Conservation (phyloP, 2,888 invertebrate species). For the Hirtodrosophila cameraria region DNA sequence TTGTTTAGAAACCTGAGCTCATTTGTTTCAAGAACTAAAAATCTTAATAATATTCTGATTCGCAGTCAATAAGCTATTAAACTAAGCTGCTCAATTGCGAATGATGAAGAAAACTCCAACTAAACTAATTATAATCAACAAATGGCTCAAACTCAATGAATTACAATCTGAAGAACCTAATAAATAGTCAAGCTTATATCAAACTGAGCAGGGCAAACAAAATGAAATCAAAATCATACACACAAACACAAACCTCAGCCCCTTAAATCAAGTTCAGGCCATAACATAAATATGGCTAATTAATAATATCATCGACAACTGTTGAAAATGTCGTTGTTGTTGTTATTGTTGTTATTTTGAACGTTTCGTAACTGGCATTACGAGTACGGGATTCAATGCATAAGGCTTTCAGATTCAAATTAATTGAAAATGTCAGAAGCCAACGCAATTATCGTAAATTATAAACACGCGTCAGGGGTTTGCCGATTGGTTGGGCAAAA, state of each 20-base stretch:
- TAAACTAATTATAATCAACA: background rate
- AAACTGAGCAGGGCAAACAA: conserved; percentile 5
- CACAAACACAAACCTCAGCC: conserved; percentile 6
- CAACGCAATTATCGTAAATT: conserved; percentile 75
- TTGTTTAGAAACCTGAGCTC: no score
- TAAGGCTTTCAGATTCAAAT: conserved; percentile 34
- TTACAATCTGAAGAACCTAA: background rate
- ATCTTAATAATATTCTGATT: no score
- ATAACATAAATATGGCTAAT: conserved; percentile 53
- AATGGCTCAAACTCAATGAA: conserved; percentile 19
- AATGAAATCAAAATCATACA: conserved; percentile 35
- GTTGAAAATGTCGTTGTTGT: conserved; percentile 37
- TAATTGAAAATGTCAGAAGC: conserved; percentile 75
- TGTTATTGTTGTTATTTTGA: conserved; percentile 10
- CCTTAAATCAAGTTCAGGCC: background rate
- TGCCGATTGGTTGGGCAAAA: conserved; percentile 22
- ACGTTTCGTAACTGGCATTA: background rate
- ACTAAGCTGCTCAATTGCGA: background rate
- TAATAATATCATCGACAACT: conserved; percentile 59
- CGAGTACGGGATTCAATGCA: conserved; percentile 2
- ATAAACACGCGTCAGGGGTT: conserved; percentile 44
- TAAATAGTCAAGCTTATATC: background rate
- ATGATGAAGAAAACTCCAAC: background rate
- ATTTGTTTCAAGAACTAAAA: no score
- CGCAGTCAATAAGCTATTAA: background rate